These are phyloP conservation scores for Clarias gariepinus DNA, from an alignment of 2,113 vertebrate species.

Conservation along the genomic window DNA sequence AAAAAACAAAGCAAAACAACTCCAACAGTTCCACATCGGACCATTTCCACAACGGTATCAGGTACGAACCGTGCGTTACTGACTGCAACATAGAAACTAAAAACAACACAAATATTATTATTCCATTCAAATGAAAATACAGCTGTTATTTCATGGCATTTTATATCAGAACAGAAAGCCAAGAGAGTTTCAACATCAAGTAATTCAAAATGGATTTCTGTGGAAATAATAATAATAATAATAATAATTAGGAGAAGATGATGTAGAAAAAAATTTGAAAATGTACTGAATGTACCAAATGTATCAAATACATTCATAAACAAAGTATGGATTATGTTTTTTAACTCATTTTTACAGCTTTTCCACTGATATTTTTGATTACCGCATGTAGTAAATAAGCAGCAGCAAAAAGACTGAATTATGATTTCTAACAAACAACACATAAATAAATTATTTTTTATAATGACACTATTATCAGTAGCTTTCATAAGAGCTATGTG, in stretches of 20 bases:
- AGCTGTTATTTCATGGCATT: neutral
- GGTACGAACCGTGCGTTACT: neutral
- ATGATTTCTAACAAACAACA: constrained; percentile 26
- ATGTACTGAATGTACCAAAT: neutral
- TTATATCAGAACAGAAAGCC: constrained; percentile 9
- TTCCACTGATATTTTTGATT: constrained; percentile 17
- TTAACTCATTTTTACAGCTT: neutral
- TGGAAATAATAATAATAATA: constrained; percentile 28
- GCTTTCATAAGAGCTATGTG: constrained; percentile 31
- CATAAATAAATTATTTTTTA: constrained; percentile 27
- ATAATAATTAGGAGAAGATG: neutral
- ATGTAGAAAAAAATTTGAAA: neutral
- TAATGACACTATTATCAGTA: constrained; percentile 20
- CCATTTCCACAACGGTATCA: neutral
- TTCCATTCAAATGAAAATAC: constrained; percentile 16
- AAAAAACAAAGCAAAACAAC: constrained; percentile 3
- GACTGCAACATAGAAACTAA: neutral
- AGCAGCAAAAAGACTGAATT: constrained; percentile 36
- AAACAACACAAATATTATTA: neutral
- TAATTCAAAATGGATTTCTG: constrained; percentile 19
- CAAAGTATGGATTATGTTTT: too few species aligned
- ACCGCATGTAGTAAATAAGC: constrained; percentile 33
- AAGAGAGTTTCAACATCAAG: constrained; percentile 32
- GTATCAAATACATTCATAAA: constrained; percentile 14
- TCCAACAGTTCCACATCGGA: neutral